Conservation (phyloP, 2,888 invertebrate genomes). For the Lamellibrachia satsuma region DNA sequence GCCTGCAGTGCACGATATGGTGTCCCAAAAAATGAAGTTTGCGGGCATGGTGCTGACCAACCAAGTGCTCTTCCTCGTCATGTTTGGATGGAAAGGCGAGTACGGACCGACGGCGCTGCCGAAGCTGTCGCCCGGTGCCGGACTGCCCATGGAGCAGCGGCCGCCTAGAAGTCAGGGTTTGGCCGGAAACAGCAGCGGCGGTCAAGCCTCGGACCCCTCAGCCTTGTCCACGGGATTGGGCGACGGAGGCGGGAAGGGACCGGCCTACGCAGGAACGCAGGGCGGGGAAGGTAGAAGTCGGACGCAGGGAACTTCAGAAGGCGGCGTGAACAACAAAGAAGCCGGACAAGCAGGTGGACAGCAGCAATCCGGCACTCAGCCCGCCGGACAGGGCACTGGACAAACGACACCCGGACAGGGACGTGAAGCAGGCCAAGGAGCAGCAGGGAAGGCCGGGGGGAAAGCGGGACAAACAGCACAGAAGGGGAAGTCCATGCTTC, state of each 20-base stretch:
- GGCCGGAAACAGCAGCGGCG: background rate
- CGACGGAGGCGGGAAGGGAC: background rate
- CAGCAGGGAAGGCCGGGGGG: background rate
- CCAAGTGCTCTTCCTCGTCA: slow-evolving; percentile 36
- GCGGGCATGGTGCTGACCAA: background rate
- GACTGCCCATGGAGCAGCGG: background rate
- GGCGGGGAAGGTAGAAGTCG: background rate
- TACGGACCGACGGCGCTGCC: slow-evolving; percentile 28
- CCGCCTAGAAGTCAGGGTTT: slow-evolving; percentile 13
- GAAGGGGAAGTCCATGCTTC: background rate
- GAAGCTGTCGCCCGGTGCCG: slow-evolving; percentile 1
- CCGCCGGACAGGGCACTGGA: background rate
- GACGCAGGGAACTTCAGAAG: background rate
- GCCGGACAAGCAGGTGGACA: background rate
- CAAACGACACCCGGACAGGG: background rate
- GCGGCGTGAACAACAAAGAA: background rate
- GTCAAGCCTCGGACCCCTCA: background rate
- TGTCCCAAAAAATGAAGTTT: background rate
- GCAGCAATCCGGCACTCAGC: too few species aligned
- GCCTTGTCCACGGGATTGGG: background rate
- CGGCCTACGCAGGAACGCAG: background rate
- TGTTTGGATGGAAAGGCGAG: slow-evolving; percentile 39
- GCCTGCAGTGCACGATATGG: background rate
- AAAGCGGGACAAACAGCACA: background rate
- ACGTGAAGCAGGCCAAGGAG: background rate